Base-by-base conservation (phyloP, 2,113 vertebrate species). In the Diphyllodes magnificus region DNA sequence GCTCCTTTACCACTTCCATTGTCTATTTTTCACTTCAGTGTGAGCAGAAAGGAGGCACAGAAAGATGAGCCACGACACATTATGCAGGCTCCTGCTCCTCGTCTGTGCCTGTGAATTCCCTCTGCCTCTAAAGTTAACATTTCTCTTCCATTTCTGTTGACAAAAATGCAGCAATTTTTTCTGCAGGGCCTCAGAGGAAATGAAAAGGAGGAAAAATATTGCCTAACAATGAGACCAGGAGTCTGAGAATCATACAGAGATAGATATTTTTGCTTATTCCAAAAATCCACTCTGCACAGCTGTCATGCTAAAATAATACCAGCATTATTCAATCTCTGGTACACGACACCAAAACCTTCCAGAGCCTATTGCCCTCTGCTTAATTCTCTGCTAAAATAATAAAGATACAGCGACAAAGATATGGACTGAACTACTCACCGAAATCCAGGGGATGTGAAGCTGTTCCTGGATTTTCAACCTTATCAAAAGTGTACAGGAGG, bases 81-180 rank as follows among this genome's bases (percentile, higher is more conserved):
- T 64, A 50, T 64, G 78, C 72, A 90, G 65, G 9, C 57, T 94
- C 69, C 51, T 81, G 91, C 79, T 81, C 76, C 86, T 71, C 21
- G 3, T n/a, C 88, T 86, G 90, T 57, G 86, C 53, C 90, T 3
- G 1, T 20, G 60, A 91, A 85, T 91, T 92, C 95, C 86, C 86
- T 75, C 70, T 83, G 60, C 76, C 44, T 51, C 85, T 22, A 12
- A 91, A 92, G 64, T 81, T 94, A 88, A 33, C 53, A 78, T 95
- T 92, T 66, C 61, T 89, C 69, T 87, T 92, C 86, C 71, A 80
- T 75, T 65, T 61, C 79, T 89, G 81, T 90, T 91, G 93, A 93
- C 88, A 87, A 88, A 92, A 94, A 84, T 13, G 15, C 30, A 16
- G 15, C 82, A 15, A 6, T 83, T 91, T 96, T 95, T 89, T 82